Evolutionary conservation across 2,797 vertebrate species (phyloP), one percentile per base, ranked within the genome.

Genomic region (Cryptoblepharus egeriae): DNA sequence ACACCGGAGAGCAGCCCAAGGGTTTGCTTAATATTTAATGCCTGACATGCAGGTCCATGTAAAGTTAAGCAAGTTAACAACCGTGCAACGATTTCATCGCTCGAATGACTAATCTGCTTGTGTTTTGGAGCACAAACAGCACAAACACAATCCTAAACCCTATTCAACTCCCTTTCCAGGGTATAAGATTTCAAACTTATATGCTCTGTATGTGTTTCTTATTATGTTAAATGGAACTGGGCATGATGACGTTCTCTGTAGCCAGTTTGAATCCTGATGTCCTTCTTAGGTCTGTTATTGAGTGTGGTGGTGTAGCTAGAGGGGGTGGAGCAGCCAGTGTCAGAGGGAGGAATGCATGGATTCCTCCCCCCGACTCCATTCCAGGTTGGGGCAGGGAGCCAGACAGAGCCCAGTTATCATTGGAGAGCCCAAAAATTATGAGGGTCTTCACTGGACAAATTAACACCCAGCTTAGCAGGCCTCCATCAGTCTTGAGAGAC

Each of bases 11-110:
- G 83, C 73, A 86, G 69, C 35, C 58, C 68, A 82, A 63, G 9
- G 58, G 69, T 86, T 58, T 0, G 0, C 42, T 92, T 83, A 88
- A 88, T 86, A 85, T 90, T 92, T 91, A 89, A 88, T 87, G 86
- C 3, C 32, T 55, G 88, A 73, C 79, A 84, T 83, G 80, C 64
- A 87, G 37, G n/a, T 63, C 63, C 4, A 0, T 85, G 85, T 86
- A 89, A 85, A 75, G 52, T 83, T 85, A 77, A 85, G 79, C 61
- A 0, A 2, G 82, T 88, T 73, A 82, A 79, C 86, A 77, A 77
- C 24, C 2, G 58, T 70, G 89, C 26, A 22, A 88, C 89, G 84
- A 91, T 90, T 90, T 73, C 90, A 52, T 32, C 85, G n/a, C 12
- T 1, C 22, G 18, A 65, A 75, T 55, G 24, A 82, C 68, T 84